These are phyloP conservation scores for Cacoxenus indagator DNA, from an alignment of 2,888 invertebrate species.

Conservation along the genomic window DNA sequence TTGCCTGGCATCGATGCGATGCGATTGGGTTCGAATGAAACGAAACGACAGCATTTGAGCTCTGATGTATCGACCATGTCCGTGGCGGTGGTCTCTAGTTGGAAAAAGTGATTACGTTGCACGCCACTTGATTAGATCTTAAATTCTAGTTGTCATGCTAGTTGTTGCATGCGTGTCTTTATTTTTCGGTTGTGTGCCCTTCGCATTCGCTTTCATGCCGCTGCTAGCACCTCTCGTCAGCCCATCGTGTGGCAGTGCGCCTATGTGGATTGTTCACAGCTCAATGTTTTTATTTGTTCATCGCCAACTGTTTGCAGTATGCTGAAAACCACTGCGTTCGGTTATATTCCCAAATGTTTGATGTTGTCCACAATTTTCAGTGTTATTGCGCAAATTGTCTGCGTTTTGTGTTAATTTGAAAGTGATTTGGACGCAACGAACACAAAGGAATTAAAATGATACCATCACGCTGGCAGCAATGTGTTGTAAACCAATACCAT, in stretches of 20 bases:
- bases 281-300: neutral
- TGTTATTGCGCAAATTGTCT: conserved; percentile 11
- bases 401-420: conserved; percentile 20
- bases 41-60: neutral
- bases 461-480: neutral
- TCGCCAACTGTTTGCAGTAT: neutral
- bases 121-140: conserved; percentile 27
- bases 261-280: neutral
- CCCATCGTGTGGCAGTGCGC: neutral
- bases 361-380: conserved; percentile 8
- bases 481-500: too few relatives aligned
- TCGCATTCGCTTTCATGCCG: neutral
- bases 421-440: neutral
- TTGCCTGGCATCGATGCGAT: neutral
- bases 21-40: neutral
- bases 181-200: neutral
- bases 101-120: conserved; percentile 23
- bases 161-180: neutral
- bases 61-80: neutral
- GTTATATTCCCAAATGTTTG: conserved; percentile 16
- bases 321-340: neutral
- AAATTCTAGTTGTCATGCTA: conserved; percentile 26
- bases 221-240: neutral
- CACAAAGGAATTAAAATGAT: neutral
- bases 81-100: neutral